These are phyloP conservation scores for Teinopalpus imperialis DNA, from an alignment of 2,888 invertebrate genomes.

Conservation along the genomic window DNA sequence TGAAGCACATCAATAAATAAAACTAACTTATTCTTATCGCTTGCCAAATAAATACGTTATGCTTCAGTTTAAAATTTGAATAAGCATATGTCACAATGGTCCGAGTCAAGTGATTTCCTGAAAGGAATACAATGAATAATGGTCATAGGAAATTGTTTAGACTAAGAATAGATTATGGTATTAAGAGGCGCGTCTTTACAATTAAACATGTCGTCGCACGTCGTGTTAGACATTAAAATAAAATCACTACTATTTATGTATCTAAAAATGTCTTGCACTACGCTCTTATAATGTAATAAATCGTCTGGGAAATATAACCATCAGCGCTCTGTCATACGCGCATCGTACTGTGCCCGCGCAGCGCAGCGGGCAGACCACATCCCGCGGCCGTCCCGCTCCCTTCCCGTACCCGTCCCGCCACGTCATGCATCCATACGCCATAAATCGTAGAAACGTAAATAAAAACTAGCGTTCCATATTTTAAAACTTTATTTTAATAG, in stretches of 20 bases:
- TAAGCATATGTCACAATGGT: slow-evolving; percentile 19
- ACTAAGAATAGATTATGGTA: slow-evolving; percentile 63
- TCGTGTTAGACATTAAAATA: slow-evolving; percentile 80
- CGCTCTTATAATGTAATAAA: slow-evolving; percentile 79
- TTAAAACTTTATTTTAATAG: slow-evolving; percentile 79
- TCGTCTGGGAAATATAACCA: slow-evolving; percentile 80
- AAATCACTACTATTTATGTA: slow-evolving; percentile 79
- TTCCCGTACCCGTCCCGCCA: no score
- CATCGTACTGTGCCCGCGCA: slow-evolving; percentile 43
- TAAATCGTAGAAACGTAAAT: slow-evolving; percentile 74
- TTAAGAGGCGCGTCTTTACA: slow-evolving; percentile 65
- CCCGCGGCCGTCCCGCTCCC: slow-evolving; percentile 38
- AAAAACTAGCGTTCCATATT: slow-evolving; percentile 77
- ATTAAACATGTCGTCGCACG: slow-evolving; percentile 76
- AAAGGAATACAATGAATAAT: slow-evolving; percentile 27
- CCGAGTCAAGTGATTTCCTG: slow-evolving; percentile 2
- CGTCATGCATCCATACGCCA: slow-evolving; percentile 62
- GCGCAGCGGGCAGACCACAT: slow-evolving; percentile 31
- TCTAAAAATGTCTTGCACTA: slow-evolving; percentile 68
- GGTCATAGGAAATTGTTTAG: slow-evolving; percentile 53
- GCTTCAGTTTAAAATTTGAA: slow-evolving; percentile 19
- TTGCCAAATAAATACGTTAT: slow-evolving; percentile 28
- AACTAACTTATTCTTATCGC: slow-evolving; percentile 27
- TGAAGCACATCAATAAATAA: slow-evolving; percentile 37
- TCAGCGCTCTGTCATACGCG: slow-evolving; percentile 76